A percentile compares a stretch with the other conserved stretches of the same genome.
phyloP scores from a whole-genome alignment of 1,140 invertebrate species.

The Eumeta japonica region DNA sequence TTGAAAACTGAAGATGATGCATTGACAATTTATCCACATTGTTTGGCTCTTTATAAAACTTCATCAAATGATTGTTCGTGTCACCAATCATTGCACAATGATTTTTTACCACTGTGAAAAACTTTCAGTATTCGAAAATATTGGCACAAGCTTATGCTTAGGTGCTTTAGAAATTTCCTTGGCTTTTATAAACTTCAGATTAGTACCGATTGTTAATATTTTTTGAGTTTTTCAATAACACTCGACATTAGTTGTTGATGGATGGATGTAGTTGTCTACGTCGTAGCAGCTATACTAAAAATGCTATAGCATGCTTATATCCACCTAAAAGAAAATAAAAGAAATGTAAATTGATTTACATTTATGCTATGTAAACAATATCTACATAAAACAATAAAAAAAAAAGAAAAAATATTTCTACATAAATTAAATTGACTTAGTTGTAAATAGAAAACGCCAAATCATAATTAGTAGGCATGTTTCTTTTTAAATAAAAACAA shows the following conservation, averaged over 20 bases:
- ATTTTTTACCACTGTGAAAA: background rate
- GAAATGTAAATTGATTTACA: background rate
- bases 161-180: background rate
- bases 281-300: conserved; percentile 10
- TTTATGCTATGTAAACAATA: conserved; percentile 12
- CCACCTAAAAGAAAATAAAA: background rate
- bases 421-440: background rate
- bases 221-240: conserved; percentile 30
- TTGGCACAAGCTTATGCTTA: background rate
- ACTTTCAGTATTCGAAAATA: too few species aligned
- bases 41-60: background rate
- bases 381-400: conserved; percentile 7
- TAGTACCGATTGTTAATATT: conserved; percentile 17
- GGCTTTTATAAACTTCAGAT: conserved; percentile 4
- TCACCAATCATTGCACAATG: background rate
- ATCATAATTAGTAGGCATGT: too few species aligned
- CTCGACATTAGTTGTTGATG: conserved; percentile 16
- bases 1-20: conserved; percentile 5
- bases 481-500: too few species aligned
- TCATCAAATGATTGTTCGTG: background rate
- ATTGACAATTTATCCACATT: background rate
- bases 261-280: conserved; percentile 19
- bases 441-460: background rate
- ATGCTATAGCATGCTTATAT: background rate
- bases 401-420: background rate